Conservation (phyloP, 2,113 vertebrate genomes). For the Origma solitaria region DNA sequence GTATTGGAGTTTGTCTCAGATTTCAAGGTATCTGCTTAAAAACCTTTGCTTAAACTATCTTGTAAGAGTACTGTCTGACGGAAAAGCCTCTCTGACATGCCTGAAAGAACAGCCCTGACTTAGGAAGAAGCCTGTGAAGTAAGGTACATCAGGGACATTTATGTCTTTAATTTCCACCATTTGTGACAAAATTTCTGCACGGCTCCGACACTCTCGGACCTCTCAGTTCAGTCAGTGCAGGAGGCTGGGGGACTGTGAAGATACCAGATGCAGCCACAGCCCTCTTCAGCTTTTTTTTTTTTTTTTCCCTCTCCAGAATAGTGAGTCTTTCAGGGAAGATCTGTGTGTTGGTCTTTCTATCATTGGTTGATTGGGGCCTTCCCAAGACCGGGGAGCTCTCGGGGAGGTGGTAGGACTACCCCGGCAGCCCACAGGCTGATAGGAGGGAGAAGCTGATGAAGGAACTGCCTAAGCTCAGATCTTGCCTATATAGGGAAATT, state of each 20-base stretch:
- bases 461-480: background rate
- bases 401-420: background rate
- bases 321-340: background rate
- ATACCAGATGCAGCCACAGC: background rate
- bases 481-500: conserved; percentile 60
- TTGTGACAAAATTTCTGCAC: background rate
- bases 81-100: background rate
- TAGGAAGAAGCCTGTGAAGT: background rate
- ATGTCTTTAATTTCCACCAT: background rate
- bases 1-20: background rate
- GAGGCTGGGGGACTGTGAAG: background rate
- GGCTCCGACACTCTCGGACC: accelerated
- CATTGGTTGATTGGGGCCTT: background rate
- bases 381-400: background rate
- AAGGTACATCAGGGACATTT: background rate
- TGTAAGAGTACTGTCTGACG: background rate
- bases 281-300: background rate
- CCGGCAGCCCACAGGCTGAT: background rate
- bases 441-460: background rate
- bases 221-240: background rate
- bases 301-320: background rate
- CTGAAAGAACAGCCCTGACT: background rate
- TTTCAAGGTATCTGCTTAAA: background rate
- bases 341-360: background rate
- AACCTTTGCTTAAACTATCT: background rate